These are phyloP conservation scores for Sclerurus mexicanus DNA, from an alignment of 2,113 vertebrate species.

Conservation along the genomic window DNA sequence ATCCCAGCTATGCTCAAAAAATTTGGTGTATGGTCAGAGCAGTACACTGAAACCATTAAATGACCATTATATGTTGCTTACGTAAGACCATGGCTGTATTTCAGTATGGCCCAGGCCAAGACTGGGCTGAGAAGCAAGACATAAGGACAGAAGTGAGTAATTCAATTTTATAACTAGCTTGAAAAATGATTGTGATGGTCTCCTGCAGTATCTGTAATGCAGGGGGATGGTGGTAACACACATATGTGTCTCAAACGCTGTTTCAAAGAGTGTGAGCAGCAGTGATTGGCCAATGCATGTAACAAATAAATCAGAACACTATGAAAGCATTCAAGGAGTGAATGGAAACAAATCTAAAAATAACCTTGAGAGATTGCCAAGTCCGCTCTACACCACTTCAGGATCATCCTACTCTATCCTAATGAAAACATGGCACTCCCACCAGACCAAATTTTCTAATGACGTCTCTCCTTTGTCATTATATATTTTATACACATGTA, in stretches of 20 bases:
- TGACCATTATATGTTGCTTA: background rate
- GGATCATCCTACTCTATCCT: background rate
- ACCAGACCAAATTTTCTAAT: background rate
- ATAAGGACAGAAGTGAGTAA: background rate
- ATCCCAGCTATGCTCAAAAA: background rate
- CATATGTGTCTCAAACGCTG: rapidly evolving
- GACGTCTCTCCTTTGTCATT: background rate
- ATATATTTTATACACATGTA: background rate
- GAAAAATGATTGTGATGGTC: background rate
- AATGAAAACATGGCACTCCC: background rate
- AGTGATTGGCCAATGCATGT: background rate
- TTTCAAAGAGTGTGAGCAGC: background rate
- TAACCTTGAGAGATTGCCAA: background rate
- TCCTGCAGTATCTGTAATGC: background rate
- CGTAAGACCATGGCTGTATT: background rate
- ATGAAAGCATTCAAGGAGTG: background rate
- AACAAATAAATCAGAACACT: background rate
- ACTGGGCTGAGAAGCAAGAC: background rate
- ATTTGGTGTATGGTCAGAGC: background rate
- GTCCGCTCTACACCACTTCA: background rate
- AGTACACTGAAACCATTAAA: background rate
- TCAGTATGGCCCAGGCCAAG: background rate
- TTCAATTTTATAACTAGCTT: background rate
- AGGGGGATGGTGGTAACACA: background rate
- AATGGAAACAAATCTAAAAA: background rate